Evolutionary conservation across 2,888 invertebrate genomes (phyloP).

Genomic region (Polietes domitor): DNA sequence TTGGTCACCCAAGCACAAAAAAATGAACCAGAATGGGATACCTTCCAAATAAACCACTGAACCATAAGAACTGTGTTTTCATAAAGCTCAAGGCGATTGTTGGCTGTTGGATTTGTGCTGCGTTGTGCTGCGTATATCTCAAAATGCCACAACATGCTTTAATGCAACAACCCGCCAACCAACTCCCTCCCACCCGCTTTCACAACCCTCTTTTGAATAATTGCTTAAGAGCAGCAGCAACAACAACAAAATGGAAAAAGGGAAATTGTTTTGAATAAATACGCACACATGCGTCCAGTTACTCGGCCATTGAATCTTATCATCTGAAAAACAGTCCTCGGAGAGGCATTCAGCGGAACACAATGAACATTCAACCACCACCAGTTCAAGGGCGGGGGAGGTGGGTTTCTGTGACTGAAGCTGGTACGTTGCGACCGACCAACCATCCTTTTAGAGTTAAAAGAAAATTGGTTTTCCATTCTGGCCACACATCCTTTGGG

Average conservation of each 20-base stretch:
- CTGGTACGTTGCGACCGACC: background rate
- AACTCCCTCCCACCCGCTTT: background rate
- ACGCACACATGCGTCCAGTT: slow-evolving; percentile 63
- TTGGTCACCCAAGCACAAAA: slow-evolving; percentile 58
- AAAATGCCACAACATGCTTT: slow-evolving; percentile 55
- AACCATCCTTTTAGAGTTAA: background rate
- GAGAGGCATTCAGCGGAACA: slow-evolving; percentile 42
- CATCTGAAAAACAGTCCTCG: slow-evolving; percentile 54
- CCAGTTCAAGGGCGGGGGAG: slow-evolving; percentile 46
- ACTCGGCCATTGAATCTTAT: slow-evolving; percentile 47
- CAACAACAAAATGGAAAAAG: slow-evolving; percentile 19
- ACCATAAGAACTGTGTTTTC: slow-evolving; percentile 57
- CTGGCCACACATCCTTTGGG: slow-evolving; percentile 45
- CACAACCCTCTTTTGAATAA: slow-evolving; percentile 48
- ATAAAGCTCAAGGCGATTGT: slow-evolving; percentile 57
- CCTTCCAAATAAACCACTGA: slow-evolving; percentile 46
- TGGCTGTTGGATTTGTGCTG: slow-evolving; percentile 30
- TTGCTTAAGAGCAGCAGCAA: slow-evolving; percentile 51
- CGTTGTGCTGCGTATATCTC: slow-evolving; percentile 34
- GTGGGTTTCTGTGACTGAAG: slow-evolving; percentile 23
- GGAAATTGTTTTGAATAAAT: slow-evolving; percentile 64
- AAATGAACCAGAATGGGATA: slow-evolving; percentile 35
- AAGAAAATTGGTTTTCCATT: slow-evolving; percentile 34
- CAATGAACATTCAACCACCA: slow-evolving; percentile 58
- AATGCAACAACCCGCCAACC: slow-evolving; percentile 33